Evolutionary conservation across 1,140 invertebrate genomes (phyloP).

Genomic region (Aricia agestis): DNA sequence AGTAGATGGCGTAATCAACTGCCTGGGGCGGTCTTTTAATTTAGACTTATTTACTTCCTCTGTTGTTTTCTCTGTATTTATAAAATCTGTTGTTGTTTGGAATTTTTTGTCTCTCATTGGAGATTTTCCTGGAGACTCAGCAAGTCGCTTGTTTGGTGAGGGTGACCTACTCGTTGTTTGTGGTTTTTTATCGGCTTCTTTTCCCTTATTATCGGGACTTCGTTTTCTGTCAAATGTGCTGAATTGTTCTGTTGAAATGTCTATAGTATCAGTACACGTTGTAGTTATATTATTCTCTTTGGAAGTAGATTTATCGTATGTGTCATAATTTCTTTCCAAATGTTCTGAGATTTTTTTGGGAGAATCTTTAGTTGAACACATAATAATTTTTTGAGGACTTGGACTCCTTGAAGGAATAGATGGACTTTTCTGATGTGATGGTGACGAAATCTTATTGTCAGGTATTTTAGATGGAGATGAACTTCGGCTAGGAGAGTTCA

Average conservation of each 20-base stretch:
- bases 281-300: background rate
- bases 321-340: background rate
- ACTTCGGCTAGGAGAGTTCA: constrained; percentile 20
- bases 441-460: constrained; percentile 2
- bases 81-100: constrained; percentile 44
- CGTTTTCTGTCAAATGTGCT: background rate
- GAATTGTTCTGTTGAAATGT: background rate
- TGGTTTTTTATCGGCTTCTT: background rate
- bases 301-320: background rate
- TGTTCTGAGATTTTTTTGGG: background rate
- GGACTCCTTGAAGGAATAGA: constrained; percentile 4
- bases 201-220: background rate
- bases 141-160: constrained; percentile 25
- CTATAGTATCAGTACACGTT: background rate
- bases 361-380: background rate
- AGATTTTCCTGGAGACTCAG: constrained; percentile 44
- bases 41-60: constrained; percentile 48
- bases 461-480: constrained; percentile 23
- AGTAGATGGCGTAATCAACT: constrained; percentile 61
- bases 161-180: background rate
- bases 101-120: constrained; percentile 39
- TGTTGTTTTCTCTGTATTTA: constrained; percentile 40
- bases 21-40: constrained; percentile 45
- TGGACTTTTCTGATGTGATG: constrained; percentile 21
- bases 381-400: background rate